Evolutionary conservation across 2,113 vertebrate species (phyloP).

Genomic region (Python bivittatus): DNA sequence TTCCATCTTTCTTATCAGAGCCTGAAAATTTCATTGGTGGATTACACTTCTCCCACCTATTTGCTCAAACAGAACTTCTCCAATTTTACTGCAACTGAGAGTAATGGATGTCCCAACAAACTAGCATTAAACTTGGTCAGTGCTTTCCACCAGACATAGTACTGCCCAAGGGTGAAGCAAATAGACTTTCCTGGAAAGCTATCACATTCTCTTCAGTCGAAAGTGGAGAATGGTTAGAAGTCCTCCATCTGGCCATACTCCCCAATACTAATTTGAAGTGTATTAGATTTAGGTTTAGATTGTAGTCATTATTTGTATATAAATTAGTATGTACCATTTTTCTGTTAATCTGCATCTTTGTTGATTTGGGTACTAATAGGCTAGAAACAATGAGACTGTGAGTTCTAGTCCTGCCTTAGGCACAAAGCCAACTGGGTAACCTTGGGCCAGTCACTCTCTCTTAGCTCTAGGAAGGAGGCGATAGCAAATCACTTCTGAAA

Average conservation of each 20-base stretch:
- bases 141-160: not conserved
- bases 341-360: not conserved
- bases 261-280: too few species aligned
- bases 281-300: not conserved
- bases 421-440: too few species aligned
- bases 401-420: too few species aligned
- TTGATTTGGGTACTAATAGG: too few species aligned
- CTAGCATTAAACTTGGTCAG: not conserved
- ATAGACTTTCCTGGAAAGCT: too few species aligned
- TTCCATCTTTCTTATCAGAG: not conserved
- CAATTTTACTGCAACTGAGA: constrained; percentile 28
- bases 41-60: accelerated
- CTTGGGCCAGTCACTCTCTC: too few species aligned
- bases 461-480: too few species aligned
- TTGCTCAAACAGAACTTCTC: not conserved
- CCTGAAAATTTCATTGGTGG: constrained; percentile 7
- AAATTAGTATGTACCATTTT: not conserved
- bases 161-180: not conserved
- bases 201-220: too few species aligned
- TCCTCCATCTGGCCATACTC: not conserved
- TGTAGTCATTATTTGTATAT: not conserved
- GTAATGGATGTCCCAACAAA: not conserved
- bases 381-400: too few species aligned
- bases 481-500: not conserved
- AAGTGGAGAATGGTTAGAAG: not conserved